Conservation (phyloP, 2,888 invertebrate species). For the Mactromeris polynyma region DNA sequence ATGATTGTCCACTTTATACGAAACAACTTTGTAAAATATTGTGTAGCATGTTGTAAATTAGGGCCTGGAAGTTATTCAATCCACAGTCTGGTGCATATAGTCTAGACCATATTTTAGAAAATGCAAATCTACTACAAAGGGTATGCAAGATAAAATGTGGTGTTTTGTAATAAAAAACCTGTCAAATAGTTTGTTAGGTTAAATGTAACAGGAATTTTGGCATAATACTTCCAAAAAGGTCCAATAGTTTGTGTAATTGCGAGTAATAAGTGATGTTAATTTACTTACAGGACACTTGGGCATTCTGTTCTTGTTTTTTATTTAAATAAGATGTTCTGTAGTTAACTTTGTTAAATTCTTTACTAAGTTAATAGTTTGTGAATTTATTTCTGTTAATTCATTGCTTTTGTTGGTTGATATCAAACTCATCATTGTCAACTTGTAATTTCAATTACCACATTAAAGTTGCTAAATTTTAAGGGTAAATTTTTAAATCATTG, state of each 20-base stretch:
- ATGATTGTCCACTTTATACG: not conserved
- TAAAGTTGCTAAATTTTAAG: not conserved
- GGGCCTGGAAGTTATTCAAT: not conserved
- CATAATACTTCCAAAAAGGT: too few species aligned
- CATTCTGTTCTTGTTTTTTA: not conserved
- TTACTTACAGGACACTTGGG: not conserved
- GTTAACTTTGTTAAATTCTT: not conserved
- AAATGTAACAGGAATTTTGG: too few species aligned
- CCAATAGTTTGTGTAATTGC: too few species aligned
- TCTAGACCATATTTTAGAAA: not conserved
- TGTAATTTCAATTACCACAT: not conserved
- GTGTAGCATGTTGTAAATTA: not conserved
- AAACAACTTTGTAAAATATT: not conserved
- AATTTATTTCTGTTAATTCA: not conserved
- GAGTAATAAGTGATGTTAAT: not conserved
- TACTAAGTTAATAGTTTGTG: not conserved
- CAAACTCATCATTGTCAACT: too few species aligned
- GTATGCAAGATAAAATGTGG: too few species aligned
- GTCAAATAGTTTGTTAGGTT: too few species aligned
- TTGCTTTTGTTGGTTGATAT: too few species aligned
- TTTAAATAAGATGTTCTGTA: not conserved
- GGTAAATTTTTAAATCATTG: not conserved
- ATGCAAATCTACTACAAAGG: not conserved
- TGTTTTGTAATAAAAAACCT: too few species aligned
- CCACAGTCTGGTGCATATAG: not conserved